phyloP scores from a whole-genome alignment of 2,888 invertebrate species.

The Tuta absoluta region DNA sequence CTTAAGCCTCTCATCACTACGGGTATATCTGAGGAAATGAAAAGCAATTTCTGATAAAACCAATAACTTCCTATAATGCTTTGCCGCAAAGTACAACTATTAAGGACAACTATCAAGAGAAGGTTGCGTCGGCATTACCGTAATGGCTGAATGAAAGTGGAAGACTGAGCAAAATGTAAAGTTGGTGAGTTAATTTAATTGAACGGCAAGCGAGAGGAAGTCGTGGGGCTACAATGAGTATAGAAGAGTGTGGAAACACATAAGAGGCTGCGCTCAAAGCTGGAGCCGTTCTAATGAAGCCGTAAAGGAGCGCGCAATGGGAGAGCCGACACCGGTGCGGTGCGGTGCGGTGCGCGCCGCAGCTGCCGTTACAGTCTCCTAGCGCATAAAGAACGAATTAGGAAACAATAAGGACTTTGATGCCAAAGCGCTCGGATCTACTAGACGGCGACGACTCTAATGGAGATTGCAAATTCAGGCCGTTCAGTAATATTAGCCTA shows the following conservation, averaged over 20 bases:
- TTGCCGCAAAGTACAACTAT: conserved; percentile 9
- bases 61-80: conserved; percentile 18
- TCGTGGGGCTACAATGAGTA: conserved; percentile 48
- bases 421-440: conserved; percentile 12
- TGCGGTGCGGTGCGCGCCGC: conserved; percentile 57
- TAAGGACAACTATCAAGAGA: conserved; percentile 9
- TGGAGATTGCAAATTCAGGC: neutral
- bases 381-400: conserved; percentile 53
- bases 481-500: neutral
- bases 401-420: conserved; percentile 46
- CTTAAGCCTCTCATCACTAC: conserved; percentile 14
- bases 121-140: conserved; percentile 3
- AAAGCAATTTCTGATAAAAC: conserved; percentile 16
- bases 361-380: conserved; percentile 67
- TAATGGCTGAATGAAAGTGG: conserved; percentile 12
- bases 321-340: conserved; percentile 60
- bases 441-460: neutral
- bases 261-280: conserved; percentile 47
- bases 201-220: conserved; percentile 47
- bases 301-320: conserved; percentile 65
- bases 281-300: conserved; percentile 66
- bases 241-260: conserved; percentile 46
- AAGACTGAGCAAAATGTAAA: conserved; percentile 24
- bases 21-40: neutral
- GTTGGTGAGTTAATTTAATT: conserved; percentile 47